Evolutionary conservation across 2,888 invertebrate species (phyloP), one percentile per base, ranked within the genome.

Genomic region (Sthenelais limicola): DNA sequence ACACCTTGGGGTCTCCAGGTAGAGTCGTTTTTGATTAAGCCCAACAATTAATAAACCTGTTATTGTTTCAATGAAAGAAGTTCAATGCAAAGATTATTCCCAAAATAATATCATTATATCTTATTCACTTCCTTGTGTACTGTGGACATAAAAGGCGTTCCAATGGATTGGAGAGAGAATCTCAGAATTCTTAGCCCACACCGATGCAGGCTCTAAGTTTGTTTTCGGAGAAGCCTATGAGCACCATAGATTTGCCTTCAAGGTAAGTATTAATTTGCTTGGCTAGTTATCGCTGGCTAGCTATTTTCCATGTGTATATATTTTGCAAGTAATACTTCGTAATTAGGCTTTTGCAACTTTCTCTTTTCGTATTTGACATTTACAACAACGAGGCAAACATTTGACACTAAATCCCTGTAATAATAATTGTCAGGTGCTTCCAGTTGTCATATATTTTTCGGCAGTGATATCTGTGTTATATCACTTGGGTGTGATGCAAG

Each of bases 371-470:
- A 52, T 9, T 43, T 43, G 12, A 43, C 43, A 43, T 43, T 43
- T 18, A 9, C 9, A 52, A 52, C 21, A 52, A 28, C 9, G 32
- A 28, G 18, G n/a, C n/a, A 24, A n/a, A n/a, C n/a, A 58, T 28
- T 12, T 28, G 32, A 58, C 24, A 30, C 30, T 5, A 26, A 28
- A 58, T 28, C 58, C 32, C 18, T 18, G n/a, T 68, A 12, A 21
- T 30, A 28, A 30, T 56, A 9, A 15, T 56, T 32, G 43, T 12
- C 70, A 88, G 86, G 91, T 92, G 0, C 89, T 98, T 33, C 93
- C 96, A 0, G 94, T 95, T 4, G 94, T 98, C 71, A 95, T 94
- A 89, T 97, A 97, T 91, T 93, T 98, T 87, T 94, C 95, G 83
- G 94, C 96, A 88, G 89, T 93, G 80, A 93, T 97, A 18, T 94